Evolutionary conservation across 2,888 invertebrate genomes (phyloP), one percentile per base, ranked within the genome.

Genomic region (Parascotia fuliginaria): DNA sequence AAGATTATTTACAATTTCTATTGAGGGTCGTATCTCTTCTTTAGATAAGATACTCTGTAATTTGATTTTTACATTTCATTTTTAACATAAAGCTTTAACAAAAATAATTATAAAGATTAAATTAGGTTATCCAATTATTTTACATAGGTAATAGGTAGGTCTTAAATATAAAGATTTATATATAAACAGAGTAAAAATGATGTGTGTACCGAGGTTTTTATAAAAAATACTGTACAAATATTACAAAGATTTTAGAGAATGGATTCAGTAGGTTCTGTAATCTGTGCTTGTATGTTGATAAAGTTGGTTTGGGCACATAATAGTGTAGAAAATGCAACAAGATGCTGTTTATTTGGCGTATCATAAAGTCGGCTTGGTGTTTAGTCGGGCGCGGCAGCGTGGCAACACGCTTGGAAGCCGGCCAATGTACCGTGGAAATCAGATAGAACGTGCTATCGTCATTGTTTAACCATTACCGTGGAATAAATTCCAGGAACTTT

Each of bases 361-460:
- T 58, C 56, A 59, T 59, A 62, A 65, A 68, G 47, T 62, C 36
- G 39, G 42, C 43, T 57, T 49, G 53, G 37, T 43, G 63, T 58
- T 67, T 65, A 55, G 55, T 58, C 60, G 65, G 52, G 52, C 55
- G 41, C 56, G 44, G 38, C 51, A 39, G 61, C 84, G 75, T 79
- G 72, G 82, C 74, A 81, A 76, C 82, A 79, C 75, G 86, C 57
- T 79, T 89, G 89, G 90, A 79, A 51, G 60, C 44, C 29, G 41
- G 89, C 89, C 90, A 89, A 87, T 72, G 65, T 67, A 74, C 75
- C 85, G 77, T 81, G 75, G 67, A 77, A 79, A 79, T 75, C 69
- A 70, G 75, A 68, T 47, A 58, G 56, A 68, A 60, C 65, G 44
- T 45, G 51, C 70, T 71, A 77, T 63, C 76, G 68, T 73, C 77